Percentiles rank a stretch among this genome's conserved stretches.
phyloP scores from a whole-genome alignment of 2,888 invertebrate species.

The Dasypogon diadema region DNA sequence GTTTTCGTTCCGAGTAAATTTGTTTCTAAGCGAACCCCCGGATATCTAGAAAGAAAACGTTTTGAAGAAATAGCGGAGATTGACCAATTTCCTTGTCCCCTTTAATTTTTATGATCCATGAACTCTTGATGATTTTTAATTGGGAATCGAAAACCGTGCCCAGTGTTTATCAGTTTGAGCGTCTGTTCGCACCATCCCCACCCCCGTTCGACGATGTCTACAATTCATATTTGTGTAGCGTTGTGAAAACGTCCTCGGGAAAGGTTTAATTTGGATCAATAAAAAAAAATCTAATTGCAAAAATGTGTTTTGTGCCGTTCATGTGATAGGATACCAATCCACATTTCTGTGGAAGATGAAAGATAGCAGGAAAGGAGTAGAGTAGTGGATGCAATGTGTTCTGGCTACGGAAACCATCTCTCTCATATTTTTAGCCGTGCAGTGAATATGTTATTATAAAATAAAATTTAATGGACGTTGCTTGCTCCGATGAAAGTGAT shows the following conservation, averaged over 20 bases:
- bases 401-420: neutral
- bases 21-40: neutral
- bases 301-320: constrained; percentile 5
- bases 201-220: neutral
- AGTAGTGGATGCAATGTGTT: constrained; percentile 22
- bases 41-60: neutral
- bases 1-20: neutral
- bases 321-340: neutral
- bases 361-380: neutral
- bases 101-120: neutral
- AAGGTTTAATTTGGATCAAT: constrained; percentile 32
- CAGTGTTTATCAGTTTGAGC: constrained; percentile 12
- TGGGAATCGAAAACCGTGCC: neutral
- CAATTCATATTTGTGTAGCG: neutral
- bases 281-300: constrained; percentile 19
- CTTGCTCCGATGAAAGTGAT: neutral
- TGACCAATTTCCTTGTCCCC: no score
- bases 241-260: constrained; percentile 19
- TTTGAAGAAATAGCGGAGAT: neutral
- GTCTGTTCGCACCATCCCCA: constrained; percentile 1
- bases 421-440: neutral
- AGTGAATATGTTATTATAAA: constrained; percentile 17
- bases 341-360: neutral
- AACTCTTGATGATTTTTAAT: neutral
- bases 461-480: neutral